Evolutionary conservation across 2,888 invertebrate genomes (phyloP).

Genomic region (Geophilus truncorum): DNA sequence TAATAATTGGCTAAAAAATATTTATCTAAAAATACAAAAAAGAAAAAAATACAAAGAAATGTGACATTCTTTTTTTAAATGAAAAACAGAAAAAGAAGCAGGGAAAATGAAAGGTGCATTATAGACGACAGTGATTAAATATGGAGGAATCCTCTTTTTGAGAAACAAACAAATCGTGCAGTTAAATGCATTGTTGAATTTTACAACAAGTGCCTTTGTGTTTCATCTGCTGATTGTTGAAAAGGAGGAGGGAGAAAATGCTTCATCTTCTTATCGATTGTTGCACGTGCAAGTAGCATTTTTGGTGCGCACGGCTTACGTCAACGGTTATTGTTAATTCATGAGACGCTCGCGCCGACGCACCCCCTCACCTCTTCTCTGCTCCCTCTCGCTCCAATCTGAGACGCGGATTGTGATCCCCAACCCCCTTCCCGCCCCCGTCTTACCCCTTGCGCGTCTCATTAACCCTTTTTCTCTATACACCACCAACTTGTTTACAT

Average conservation of each 20-base stretch:
- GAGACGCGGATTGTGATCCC: constrained; percentile 23
- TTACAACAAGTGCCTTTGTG: constrained; percentile 5
- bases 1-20: background rate
- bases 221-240: constrained; percentile 27
- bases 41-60: background rate
- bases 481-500: background rate
- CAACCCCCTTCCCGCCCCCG: constrained; percentile 15
- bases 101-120: background rate
- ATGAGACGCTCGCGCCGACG: constrained; percentile 25
- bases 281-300: constrained; percentile 25
- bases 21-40: background rate
- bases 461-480: constrained; percentile 14
- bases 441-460: constrained; percentile 25
- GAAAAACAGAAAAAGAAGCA: background rate
- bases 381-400: constrained; percentile 27
- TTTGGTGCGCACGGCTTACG: constrained; percentile 25
- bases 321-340: constrained; percentile 25
- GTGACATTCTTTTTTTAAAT: no score
- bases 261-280: constrained; percentile 27
- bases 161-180: background rate
- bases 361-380: constrained; percentile 17
- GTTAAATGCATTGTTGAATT: constrained; percentile 16
- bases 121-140: background rate
- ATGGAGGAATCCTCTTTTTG: background rate
- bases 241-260: constrained; percentile 10